Evolutionary conservation across 2,113 vertebrate genomes (phyloP), one percentile per base, ranked within the genome.

Genomic region (Mirza zaza): DNA sequence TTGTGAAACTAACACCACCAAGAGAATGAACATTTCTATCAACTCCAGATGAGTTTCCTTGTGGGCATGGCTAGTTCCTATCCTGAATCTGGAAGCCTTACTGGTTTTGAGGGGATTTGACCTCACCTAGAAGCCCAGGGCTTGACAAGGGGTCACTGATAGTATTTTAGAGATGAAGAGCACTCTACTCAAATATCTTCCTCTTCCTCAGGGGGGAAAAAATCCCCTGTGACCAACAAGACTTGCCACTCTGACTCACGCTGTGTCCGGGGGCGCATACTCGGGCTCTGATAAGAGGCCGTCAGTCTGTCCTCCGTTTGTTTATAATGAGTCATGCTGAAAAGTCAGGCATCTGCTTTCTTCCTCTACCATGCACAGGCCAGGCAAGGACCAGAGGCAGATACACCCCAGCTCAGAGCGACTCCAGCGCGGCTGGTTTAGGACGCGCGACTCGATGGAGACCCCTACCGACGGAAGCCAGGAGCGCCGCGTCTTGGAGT

Each of bases 301-400:
- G 95, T 48, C 85, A 68, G 25, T 79, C 79, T 71, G 84, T 89
- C 70, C 50, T 96, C 86, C 21, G n/a, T 93, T 94, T 96, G 98
- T 97, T 95, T 96, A 90, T 61, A 70, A 55, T 97, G 97, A 98
- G 92, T 98, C 97, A 98, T 70, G 71, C 81, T 92, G 95, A 95
- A 93, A 93, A 96, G 68, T 94, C 94, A 88, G 93, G 75, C 96
- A 85, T 89, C 79, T 84, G 39, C 80, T 88, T 63, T 80, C 21
- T 13, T 25, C 52, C 63, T 55, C 57, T 90, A 48, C 52, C 86
- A 5, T 21, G 94, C 95, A 61, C 0, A 45, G 29, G 86, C 88
- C 90, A 81, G 92, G 93, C 97, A 93, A 87, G 95, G 96, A 85
- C 61, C 61, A 55, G 90, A 91, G 92, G 85, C 83, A 90, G 92